phyloP scores from a whole-genome alignment of 2,113 vertebrate species.

The Melanerpes aurifrons region DNA sequence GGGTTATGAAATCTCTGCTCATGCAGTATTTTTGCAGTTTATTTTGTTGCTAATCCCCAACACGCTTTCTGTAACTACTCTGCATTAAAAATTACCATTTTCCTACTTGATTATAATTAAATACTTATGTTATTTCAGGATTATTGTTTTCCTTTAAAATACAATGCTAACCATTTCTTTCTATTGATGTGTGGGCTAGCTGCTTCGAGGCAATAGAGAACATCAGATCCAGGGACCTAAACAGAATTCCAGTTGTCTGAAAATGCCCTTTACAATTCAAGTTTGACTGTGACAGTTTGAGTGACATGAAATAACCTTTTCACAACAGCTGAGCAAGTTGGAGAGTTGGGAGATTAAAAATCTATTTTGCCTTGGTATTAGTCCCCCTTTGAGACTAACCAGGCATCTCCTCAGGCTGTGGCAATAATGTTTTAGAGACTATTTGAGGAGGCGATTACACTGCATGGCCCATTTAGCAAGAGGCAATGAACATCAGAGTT shows the following conservation, averaged over 20 bases:
- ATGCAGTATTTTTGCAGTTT: background rate
- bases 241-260: background rate
- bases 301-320: background rate
- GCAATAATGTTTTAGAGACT: background rate
- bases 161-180: background rate
- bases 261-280: background rate
- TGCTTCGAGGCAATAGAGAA: background rate
- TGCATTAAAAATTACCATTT: background rate
- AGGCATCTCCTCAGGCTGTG: background rate
- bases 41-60: background rate
- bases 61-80: background rate
- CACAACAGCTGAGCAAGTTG: background rate
- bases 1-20: background rate
- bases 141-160: background rate
- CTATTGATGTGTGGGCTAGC: background rate
- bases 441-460: background rate
- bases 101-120: background rate
- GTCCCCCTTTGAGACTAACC: background rate
- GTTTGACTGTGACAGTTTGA: background rate
- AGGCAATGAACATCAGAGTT: slow-evolving; percentile 26
- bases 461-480: slow-evolving; percentile 31
- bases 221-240: background rate
- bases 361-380: background rate
- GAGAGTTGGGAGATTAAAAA: background rate
- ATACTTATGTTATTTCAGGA: background rate